These are phyloP conservation scores for Octodonta nipae DNA, from an alignment of 2,888 invertebrate genomes.

Conservation along the genomic window DNA sequence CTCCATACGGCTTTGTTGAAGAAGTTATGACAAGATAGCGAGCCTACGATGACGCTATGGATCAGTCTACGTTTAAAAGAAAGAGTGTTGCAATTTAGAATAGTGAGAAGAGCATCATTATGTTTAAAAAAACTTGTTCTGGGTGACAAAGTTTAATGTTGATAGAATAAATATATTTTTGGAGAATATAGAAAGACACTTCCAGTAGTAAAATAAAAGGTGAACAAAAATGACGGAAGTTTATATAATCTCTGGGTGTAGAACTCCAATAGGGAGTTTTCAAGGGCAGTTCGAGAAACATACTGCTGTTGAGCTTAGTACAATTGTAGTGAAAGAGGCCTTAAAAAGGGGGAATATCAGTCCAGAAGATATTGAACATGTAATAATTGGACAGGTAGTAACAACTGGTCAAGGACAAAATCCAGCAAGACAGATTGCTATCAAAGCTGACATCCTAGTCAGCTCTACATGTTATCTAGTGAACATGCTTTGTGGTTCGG, in stretches of 20 bases:
- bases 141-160: too few species aligned
- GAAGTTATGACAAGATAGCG: too few species aligned
- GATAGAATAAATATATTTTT: too few species aligned
- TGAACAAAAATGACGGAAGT: too few species aligned
- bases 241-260: conserved; percentile 62
- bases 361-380: conserved; percentile 56
- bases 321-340: conserved; percentile 55
- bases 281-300: conserved; percentile 52
- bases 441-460: conserved; percentile 57
- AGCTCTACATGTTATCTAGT: conserved; percentile 54
- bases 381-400: conserved; percentile 64
- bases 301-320: conserved; percentile 57
- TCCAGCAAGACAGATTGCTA: conserved; percentile 64
- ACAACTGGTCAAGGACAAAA: conserved; percentile 68
- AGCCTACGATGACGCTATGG: too few species aligned
- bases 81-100: too few species aligned
- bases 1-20: too few species aligned
- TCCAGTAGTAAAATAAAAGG: too few species aligned
- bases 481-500: conserved; percentile 75
- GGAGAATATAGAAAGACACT: too few species aligned
- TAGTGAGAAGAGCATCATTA: too few species aligned
- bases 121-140: too few species aligned
- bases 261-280: conserved; percentile 73
- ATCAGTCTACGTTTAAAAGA: too few species aligned
- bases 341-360: conserved; percentile 44